These are phyloP conservation scores for Pseudopodoces humilis DNA, from an alignment of 2,113 vertebrate species.

Conservation along the genomic window DNA sequence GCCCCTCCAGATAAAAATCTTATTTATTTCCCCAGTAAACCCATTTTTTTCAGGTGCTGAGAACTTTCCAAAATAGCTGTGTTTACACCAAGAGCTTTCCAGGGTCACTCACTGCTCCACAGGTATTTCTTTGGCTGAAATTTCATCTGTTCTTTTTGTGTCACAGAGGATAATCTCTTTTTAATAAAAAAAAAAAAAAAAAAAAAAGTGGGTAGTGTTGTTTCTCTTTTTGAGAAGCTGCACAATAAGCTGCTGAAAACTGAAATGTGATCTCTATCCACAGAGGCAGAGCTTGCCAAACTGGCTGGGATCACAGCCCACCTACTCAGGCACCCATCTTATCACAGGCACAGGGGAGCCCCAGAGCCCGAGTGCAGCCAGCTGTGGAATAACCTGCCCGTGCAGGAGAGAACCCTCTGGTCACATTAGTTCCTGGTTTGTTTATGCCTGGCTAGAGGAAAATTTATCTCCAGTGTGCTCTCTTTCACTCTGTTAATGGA, in stretches of 20 bases:
- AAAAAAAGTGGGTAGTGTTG: not conserved
- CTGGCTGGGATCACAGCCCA: slow-evolving; percentile 34
- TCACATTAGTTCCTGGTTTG: not conserved
- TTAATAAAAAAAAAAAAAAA: not conserved
- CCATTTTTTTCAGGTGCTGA: not conserved
- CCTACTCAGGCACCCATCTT: slow-evolving; percentile 7
- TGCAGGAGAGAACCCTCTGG: not conserved
- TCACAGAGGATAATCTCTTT: not conserved
- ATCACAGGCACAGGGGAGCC: not conserved
- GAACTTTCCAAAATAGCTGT: not conserved
- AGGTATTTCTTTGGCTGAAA: slow-evolving; percentile 49
- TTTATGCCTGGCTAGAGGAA: not conserved
- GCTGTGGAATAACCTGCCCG: not conserved
- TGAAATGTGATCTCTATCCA: not conserved
- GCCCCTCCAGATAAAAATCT: not conserved
- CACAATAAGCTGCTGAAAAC: not conserved
- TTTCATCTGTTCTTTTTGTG: slow-evolving; percentile 24
- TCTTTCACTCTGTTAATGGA: not conserved
- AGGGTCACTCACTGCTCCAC: accelerated
- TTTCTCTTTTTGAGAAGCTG: not conserved
- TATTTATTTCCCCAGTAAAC: not conserved
- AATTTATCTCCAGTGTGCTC: not conserved
- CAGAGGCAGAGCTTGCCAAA: not conserved
- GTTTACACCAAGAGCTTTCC: not conserved
- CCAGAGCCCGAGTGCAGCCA: not conserved